Conservation (phyloP, 2,797 vertebrate genomes). For the Hydrocynus forskahlii region DNA sequence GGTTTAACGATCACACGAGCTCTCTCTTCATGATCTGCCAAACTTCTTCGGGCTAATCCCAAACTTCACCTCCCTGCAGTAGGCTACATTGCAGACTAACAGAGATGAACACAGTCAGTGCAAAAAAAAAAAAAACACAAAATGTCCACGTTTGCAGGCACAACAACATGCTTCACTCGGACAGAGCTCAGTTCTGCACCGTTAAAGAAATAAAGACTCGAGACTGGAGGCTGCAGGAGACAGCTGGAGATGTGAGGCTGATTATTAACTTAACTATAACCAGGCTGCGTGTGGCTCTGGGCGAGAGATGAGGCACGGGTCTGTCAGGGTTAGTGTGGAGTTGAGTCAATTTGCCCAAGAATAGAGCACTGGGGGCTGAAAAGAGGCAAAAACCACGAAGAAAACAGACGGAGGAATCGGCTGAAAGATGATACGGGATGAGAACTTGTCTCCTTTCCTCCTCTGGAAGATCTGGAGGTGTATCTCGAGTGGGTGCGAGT, state of each 20-base stretch:
- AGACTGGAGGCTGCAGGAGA: neutral
- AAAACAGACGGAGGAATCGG: neutral
- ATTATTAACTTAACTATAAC: constrained; percentile 63
- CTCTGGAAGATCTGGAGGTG: neutral
- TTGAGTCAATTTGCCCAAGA: constrained; percentile 43
- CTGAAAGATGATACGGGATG: neutral
- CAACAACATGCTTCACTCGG: too few species aligned
- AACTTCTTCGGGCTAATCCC: neutral
- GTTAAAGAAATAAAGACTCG: neutral
- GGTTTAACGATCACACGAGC: neutral
- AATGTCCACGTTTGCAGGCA: too few species aligned
- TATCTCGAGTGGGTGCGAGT: constrained; percentile 26
- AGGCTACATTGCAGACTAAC: too few species aligned
- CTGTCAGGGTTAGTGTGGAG: constrained; percentile 59
- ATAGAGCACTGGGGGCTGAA: neutral
- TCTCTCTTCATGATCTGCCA: neutral
- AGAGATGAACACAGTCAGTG: neutral
- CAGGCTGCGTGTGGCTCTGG: constrained; percentile 67
- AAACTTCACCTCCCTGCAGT: neutral
- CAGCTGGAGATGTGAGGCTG: constrained; percentile 60
- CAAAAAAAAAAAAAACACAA: neutral
- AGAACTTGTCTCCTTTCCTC: neutral
- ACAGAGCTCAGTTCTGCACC: constrained; percentile 56
- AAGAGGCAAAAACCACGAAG: neutral
- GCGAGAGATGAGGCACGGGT: constrained; percentile 69